These are phyloP conservation scores for Xyrichtys novacula DNA, from an alignment of 2,797 vertebrate species.

Conservation along the genomic window DNA sequence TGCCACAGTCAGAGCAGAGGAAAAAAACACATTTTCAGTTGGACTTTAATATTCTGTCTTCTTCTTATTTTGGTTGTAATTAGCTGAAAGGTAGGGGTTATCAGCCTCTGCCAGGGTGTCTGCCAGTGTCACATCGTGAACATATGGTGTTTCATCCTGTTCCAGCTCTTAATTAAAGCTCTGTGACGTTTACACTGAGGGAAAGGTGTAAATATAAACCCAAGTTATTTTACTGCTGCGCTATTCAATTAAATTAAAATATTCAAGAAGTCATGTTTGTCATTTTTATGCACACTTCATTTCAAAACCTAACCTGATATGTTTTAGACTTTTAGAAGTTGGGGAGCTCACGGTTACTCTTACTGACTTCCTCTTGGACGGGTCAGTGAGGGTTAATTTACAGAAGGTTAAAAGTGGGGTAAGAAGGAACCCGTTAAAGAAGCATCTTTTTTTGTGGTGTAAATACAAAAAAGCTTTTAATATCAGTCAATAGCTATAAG, in stretches of 20 bases:
- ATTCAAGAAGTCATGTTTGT: neutral
- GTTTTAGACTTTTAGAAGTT: neutral
- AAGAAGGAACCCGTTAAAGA: too few species aligned
- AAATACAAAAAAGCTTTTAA: too few species aligned
- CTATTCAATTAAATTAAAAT: neutral
- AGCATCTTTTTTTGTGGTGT: too few species aligned
- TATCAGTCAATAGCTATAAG: too few species aligned
- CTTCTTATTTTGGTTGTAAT: neutral
- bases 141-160: conserved; percentile 4
- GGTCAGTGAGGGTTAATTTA: neutral
- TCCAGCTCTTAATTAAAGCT: conserved; percentile 6
- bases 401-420: conserved; percentile 5
- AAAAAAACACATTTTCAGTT: neutral
- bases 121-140: neutral
- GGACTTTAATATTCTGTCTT: neutral
- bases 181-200: neutral
- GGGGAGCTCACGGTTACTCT: neutral
- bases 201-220: neutral
- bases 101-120: neutral
- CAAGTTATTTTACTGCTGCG: neutral
- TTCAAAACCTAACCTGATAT: neutral
- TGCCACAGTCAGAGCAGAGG: neutral
- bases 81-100: neutral
- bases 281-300: neutral
- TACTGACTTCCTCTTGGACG: neutral